Evolutionary conservation across 2,888 invertebrate genomes (phyloP), one percentile per base, ranked within the genome.

Genomic region (Thyatira batis): DNA sequence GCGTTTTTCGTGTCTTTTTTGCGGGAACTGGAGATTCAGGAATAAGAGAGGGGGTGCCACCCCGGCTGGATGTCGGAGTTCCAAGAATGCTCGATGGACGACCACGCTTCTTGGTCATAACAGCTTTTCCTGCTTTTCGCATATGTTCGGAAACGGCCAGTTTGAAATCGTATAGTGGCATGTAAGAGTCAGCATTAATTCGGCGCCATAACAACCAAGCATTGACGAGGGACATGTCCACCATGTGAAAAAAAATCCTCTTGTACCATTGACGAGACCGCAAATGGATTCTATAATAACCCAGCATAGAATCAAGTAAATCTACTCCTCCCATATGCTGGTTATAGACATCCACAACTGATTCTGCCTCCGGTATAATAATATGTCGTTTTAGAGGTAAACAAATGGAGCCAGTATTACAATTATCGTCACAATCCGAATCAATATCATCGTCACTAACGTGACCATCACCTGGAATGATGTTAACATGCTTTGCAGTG

Each of bases 1-100:
- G 53, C 25, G 55, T 23, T 51, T 57, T 63, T 45, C 58, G 49
- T 44, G 50, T 10, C 30, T 54, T 61, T 54, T 58, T 61, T 0
- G 13, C n/a, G 44, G 55, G 45, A 49, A 57, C 30, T 20, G 57
- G 57, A 3, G 53, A 52, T 17, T 52, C 13, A 28, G 27, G 27
- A 27, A 27, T n/a, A 13, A n/a, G 25, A 27, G 23, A 28, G 39
- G 44, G 49, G 21, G 49, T 45, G 25, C 28, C n/a, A 25, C 20
- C 51, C 51, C 50, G 25, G 9, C 11, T 17, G 8, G 46, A 17
- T 11, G 53, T 50, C 20, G 50, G 53, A 44, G 51, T 54, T 44
- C 45, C 56, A 6, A 51, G 20, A 20, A 48, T 21, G 27, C 45
- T 50, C 23, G 48, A 27, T 21, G 57, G 57, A 51, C 57, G 54